phyloP scores from a whole-genome alignment of 2,888 invertebrate species.

The Arctia plantaginis region DNA sequence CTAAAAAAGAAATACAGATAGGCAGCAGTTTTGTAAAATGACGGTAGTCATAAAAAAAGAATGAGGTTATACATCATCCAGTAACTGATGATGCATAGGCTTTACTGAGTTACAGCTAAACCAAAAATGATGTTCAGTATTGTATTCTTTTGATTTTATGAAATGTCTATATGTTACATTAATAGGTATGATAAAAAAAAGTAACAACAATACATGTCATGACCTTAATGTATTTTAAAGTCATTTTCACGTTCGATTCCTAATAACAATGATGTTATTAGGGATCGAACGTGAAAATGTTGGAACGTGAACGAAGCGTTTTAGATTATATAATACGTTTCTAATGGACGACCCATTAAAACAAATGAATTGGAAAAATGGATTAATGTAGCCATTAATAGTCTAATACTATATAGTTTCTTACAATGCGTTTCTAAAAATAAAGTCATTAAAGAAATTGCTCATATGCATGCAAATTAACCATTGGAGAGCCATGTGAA shows the following conservation, averaged over 20 bases:
- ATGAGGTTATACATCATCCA: no score
- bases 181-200: not conserved
- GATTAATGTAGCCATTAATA: not conserved
- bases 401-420: not conserved
- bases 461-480: no score
- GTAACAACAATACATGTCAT: rapidly evolving
- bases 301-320: no score
- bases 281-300: no score
- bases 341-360: not conserved
- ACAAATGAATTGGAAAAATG: not conserved
- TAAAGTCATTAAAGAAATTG: not conserved
- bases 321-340: not conserved
- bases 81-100: no score
- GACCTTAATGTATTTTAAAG: not conserved
- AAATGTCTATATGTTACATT: not conserved
- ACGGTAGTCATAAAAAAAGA: no score
- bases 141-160: not conserved
- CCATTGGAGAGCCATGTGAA: no score
- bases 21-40: no score
- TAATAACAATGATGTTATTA: no score
- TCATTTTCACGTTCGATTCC: not conserved
- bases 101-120: no score
- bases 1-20: no score
- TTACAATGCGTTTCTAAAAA: not conserved
- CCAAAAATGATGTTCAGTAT: no score